Conservation (phyloP, 2,797 vertebrate genomes). For the Poeciliopsis paucimaculata region DNA sequence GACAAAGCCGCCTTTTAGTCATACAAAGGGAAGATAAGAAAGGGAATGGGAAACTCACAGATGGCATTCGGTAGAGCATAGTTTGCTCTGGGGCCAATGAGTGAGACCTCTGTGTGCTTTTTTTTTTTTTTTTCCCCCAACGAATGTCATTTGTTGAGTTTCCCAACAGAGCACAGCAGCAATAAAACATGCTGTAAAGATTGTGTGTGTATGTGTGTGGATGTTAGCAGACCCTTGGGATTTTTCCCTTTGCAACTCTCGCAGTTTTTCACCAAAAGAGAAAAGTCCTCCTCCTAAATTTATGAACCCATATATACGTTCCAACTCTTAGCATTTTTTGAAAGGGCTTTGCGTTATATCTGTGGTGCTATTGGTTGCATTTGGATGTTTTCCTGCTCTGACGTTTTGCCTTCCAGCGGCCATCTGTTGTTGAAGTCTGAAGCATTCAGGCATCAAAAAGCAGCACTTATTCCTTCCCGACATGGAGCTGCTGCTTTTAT, state of each 20-base stretch:
- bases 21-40: constrained; percentile 19
- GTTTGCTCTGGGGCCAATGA: constrained; percentile 50
- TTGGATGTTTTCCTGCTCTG: not conserved
- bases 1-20: constrained; percentile 27
- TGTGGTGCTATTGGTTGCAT: not conserved
- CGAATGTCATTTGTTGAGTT: constrained; percentile 57
- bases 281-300: constrained; percentile 55
- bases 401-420: constrained; percentile 20
- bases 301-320: not conserved
- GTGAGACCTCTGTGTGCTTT: constrained; percentile 49
- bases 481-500: constrained; percentile 49
- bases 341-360: not conserved
- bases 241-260: constrained; percentile 47
- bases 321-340: constrained; percentile 6
- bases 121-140: constrained; percentile 37
- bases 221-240: constrained; percentile 41
- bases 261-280: constrained; percentile 34
- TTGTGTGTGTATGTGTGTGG: not conserved
- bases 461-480: constrained; percentile 57
- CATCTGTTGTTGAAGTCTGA: constrained; percentile 40
- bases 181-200: constrained; percentile 21
- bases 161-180: constrained; percentile 42
- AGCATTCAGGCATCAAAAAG: constrained; percentile 50
- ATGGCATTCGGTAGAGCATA: constrained; percentile 58
- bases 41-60: constrained; percentile 40